Evolutionary conservation across 2,113 vertebrate species (phyloP).

Genomic region (Eleginops maclovinus): DNA sequence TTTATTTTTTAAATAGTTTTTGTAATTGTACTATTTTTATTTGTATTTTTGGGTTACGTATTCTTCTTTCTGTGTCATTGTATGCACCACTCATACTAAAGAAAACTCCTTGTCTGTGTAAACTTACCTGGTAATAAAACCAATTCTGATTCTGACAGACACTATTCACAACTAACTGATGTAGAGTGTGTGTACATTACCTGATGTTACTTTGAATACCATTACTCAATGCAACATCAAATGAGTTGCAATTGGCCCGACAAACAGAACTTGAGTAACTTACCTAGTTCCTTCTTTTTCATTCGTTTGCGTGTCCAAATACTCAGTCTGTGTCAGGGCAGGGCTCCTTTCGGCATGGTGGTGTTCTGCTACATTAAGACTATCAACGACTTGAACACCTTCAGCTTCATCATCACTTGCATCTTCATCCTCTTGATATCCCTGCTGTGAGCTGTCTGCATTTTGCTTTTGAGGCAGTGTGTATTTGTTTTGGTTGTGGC

Average conservation of each 20-base stretch:
- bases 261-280: background rate
- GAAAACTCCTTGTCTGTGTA: too few relatives aligned
- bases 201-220: background rate
- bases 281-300: constrained; percentile 56
- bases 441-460: constrained; percentile 51
- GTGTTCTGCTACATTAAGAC: constrained; percentile 50
- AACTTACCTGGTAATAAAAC: too few relatives aligned
- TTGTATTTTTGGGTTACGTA: too few relatives aligned
- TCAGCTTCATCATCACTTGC: constrained; percentile 61
- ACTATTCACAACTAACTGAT: background rate
- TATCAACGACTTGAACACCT: constrained; percentile 61
- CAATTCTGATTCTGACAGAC: background rate
- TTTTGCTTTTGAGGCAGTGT: constrained; percentile 40
- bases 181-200: background rate
- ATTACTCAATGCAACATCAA: background rate
- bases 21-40: too few relatives aligned
- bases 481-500: background rate
- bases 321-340: background rate
- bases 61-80: too few relatives aligned
- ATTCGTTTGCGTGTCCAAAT: constrained; percentile 17
- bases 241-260: background rate
- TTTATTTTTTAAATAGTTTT: too few relatives aligned
- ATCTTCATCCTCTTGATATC: constrained; percentile 17
- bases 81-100: too few relatives aligned
- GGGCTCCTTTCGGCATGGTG: background rate